Conservation (phyloP, 2,888 invertebrate species). For the Pammene fasciana region DNA sequence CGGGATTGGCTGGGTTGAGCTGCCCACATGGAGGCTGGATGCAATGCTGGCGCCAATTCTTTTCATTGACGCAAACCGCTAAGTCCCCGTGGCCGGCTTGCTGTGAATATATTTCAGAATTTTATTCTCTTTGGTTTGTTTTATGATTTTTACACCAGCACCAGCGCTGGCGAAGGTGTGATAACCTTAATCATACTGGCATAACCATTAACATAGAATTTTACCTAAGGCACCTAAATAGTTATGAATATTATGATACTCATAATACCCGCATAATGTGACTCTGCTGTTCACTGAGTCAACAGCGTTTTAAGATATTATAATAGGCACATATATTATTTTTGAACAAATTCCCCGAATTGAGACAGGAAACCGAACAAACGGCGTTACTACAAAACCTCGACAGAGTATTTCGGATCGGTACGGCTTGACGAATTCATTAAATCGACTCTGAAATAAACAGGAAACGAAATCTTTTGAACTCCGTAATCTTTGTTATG, state of each 20-base stretch:
- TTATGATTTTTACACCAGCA: too few species aligned
- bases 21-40: constrained; percentile 94
- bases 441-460: constrained; percentile 5
- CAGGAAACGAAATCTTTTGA: constrained; percentile 18
- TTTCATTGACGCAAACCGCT: constrained; percentile 86
- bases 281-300: too few species aligned
- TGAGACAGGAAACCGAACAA: neutral
- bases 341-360: constrained; percentile 5
- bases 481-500: neutral
- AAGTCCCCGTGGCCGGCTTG: constrained; percentile 85
- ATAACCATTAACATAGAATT: too few species aligned
- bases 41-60: constrained; percentile 89
- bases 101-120: constrained; percentile 51
- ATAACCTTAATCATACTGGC: too few species aligned
- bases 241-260: too few species aligned
- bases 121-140: neutral
- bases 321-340: neutral
- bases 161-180: too few species aligned
- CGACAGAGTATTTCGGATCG: too few species aligned
- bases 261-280: too few species aligned
- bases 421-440: constrained; percentile 16
- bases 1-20: constrained; percentile 89
- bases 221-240: too few species aligned
- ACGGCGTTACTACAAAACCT: too few species aligned
- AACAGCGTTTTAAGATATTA: too few species aligned